phyloP scores from a whole-genome alignment of 2,113 vertebrate genomes.

The Ceyx margarethae region DNA sequence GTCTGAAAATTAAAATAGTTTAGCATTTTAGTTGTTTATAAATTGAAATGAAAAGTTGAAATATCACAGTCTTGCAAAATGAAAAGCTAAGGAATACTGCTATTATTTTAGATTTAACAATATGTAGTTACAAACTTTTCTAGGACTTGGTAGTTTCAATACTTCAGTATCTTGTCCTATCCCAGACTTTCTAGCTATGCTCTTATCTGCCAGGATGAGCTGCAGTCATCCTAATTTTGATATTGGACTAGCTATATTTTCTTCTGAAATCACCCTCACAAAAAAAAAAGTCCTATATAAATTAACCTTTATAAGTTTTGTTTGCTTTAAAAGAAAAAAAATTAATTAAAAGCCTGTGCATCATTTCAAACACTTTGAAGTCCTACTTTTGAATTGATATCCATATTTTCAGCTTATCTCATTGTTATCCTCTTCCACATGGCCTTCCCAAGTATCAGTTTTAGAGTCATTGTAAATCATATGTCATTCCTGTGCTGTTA shows the following conservation, averaged over 20 bases:
- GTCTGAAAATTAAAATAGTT: neutral
- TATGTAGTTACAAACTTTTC: neutral
- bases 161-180: neutral
- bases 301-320: neutral
- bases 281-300: neutral
- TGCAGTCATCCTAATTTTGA: neutral
- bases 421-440: neutral
- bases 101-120: neutral
- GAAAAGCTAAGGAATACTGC: neutral
- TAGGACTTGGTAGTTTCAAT: neutral
- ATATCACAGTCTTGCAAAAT: accelerated
- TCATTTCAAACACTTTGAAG: neutral
- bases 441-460: neutral
- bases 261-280: neutral
- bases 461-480: neutral
- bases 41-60: neutral
- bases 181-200: neutral
- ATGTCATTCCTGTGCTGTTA: neutral
- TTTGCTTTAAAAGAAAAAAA: neutral
- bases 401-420: neutral
- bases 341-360: neutral
- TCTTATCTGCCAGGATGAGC: neutral
- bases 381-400: neutral
- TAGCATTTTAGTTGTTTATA: neutral
- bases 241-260: neutral